Percentiles rank a stretch among this genome's conserved stretches.
phyloP scores from a whole-genome alignment of 2,888 invertebrate species.

The Ptilodon capucinus region DNA sequence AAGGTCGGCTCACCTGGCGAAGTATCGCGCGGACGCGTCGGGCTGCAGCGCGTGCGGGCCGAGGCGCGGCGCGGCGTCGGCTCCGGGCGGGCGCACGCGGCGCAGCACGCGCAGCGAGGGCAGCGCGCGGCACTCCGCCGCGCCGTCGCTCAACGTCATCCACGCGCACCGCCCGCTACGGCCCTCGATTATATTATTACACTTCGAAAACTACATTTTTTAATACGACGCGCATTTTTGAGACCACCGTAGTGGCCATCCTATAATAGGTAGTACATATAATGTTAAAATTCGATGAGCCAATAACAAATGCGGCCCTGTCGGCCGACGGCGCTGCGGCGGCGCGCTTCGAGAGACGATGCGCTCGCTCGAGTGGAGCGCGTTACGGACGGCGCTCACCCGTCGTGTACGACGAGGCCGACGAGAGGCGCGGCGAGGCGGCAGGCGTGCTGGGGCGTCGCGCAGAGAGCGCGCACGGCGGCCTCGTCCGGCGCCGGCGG shows the following conservation, averaged over 20 bases:
- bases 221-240: neutral
- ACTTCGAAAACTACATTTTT: no score
- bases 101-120: conserved; percentile 33
- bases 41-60: conserved; percentile 31
- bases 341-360: neutral
- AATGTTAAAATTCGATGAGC: no score
- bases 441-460: conserved; percentile 29
- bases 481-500: conserved; percentile 36
- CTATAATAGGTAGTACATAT: no score
- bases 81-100: conserved; percentile 7
- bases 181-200: no score
- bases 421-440: conserved; percentile 32
- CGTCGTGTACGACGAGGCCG: conserved; percentile 44
- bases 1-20: conserved; percentile 47
- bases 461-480: conserved; percentile 50
- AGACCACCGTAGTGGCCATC: neutral
- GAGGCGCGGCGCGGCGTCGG: conserved; percentile 4
- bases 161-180: conserved; percentile 52
- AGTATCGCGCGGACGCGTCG: conserved; percentile 36
- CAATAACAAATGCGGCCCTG: neutral
- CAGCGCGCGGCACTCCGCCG: conserved; percentile 43
- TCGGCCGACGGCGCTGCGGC: neutral
- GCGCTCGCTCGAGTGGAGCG: no score
- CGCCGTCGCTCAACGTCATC: conserved; percentile 45
- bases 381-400: no score